Evolutionary conservation across 1,140 invertebrate genomes (phyloP).

Genomic region (Brachionus sp.): DNA sequence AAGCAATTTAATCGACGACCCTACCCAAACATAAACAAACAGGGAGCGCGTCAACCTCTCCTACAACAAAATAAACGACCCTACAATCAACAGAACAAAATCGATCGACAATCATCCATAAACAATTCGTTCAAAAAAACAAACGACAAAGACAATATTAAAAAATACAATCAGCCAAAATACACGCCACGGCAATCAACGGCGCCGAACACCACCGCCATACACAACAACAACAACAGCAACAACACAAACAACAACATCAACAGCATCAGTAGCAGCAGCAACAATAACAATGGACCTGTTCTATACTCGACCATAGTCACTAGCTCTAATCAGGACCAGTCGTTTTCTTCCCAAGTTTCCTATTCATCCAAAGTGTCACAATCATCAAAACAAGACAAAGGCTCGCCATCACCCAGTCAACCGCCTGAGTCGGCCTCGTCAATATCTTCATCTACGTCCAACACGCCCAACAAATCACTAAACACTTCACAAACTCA

Average conservation of each 20-base stretch:
- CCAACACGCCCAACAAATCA: background rate
- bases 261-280: background rate
- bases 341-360: background rate
- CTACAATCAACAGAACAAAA: background rate
- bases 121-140: background rate
- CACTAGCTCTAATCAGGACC: background rate
- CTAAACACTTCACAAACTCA: background rate
- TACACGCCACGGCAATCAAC: background rate
- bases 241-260: background rate
- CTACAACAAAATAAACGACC: background rate
- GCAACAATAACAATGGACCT: background rate
- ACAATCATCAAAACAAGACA: conserved; percentile 6
- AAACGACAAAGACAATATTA: background rate
- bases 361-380: conserved; percentile 16
- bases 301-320: background rate
- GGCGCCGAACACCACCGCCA: background rate
- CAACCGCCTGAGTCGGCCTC: background rate
- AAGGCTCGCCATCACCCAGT: background rate
- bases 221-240: no score
- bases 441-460: background rate
- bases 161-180: background rate
- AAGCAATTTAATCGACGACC: background rate
- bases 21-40: background rate
- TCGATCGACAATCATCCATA: background rate
- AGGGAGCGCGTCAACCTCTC: no score